A percentile compares a stretch with the other conserved stretches of the same genome.
Conservation (phyloP, 2,888 invertebrate genomes). For the Hypena proboscidalis region DNA sequence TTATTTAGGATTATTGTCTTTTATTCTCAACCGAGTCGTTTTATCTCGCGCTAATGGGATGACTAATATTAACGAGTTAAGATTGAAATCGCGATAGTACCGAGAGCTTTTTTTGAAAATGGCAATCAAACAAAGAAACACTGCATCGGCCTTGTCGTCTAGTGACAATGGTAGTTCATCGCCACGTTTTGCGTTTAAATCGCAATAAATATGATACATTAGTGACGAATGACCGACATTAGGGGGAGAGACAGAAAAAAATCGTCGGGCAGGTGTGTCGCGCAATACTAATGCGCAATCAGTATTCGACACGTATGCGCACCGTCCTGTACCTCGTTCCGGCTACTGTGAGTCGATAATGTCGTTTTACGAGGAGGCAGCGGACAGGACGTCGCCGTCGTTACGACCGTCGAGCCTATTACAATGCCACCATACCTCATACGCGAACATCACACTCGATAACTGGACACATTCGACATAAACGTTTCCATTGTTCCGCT, state of each 20-base stretch:
- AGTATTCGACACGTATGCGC: constrained; percentile 79
- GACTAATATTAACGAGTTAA: constrained; percentile 49
- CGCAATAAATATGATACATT: constrained; percentile 82
- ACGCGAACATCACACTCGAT: constrained; percentile 66
- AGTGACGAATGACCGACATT: constrained; percentile 83
- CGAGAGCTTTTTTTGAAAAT: constrained; percentile 16
- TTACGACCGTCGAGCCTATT: constrained; percentile 81
- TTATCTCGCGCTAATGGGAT: constrained; percentile 48
- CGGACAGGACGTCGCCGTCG: constrained; percentile 85
- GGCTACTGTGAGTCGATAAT: constrained; percentile 85
- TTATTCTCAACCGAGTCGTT: constrained; percentile 52
- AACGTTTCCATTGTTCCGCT: constrained; percentile 59
- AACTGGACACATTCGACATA: constrained; percentile 54
- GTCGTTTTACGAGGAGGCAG: constrained; percentile 83
- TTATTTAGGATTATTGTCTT: constrained; percentile 68
- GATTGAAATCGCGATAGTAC: constrained; percentile 40
- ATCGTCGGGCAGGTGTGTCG: constrained; percentile 81
- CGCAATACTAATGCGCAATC: constrained; percentile 84
- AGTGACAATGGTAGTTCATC: constrained; percentile 68
- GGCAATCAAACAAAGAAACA: constrained; percentile 53
- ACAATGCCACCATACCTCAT: constrained; percentile 80
- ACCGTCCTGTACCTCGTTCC: constrained; percentile 85
- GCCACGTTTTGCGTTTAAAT: constrained; percentile 68
- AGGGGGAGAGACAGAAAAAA: constrained; percentile 81
- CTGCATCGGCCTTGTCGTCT: constrained; percentile 66